Conservation (phyloP, 2,113 vertebrate species). For the Clarias batrachus region DNA sequence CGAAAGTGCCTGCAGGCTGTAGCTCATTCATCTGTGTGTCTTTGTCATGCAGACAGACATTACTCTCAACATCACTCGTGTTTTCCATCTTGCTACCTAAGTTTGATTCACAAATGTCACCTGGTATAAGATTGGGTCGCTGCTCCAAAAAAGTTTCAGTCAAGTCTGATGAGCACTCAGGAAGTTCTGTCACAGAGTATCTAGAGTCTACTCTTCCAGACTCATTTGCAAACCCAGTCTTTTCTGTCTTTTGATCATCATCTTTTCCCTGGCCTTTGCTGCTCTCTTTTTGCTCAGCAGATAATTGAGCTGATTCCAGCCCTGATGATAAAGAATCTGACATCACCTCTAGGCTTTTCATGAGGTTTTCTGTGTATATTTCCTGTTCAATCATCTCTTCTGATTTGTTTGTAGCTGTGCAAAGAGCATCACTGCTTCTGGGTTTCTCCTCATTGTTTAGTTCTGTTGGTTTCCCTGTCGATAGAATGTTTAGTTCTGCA, state of each 20-base stretch:
- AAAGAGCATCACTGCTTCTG: constrained; percentile 41
- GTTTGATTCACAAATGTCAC: constrained; percentile 49
- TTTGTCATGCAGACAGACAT: constrained; percentile 51
- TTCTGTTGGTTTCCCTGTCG: constrained; percentile 35
- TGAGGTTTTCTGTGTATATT: constrained; percentile 61
- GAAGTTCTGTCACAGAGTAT: constrained; percentile 10
- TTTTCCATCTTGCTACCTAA: constrained; percentile 52
- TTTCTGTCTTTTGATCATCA: constrained; percentile 53
- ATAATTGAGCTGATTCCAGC: constrained; percentile 45
- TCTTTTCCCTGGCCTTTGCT: constrained; percentile 51
- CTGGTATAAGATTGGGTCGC: constrained; percentile 56
- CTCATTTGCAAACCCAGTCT: constrained; percentile 51
- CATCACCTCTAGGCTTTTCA: constrained; percentile 73
- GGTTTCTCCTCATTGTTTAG: constrained; percentile 34
- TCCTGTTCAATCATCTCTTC: constrained; percentile 68
- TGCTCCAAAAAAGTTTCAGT: constrained; percentile 43
- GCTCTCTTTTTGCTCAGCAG: constrained; percentile 50
- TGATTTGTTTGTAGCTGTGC: constrained; percentile 53
- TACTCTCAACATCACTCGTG: constrained; percentile 33
- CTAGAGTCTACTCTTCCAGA: constrained; percentile 20
- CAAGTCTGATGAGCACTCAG: constrained; percentile 45
- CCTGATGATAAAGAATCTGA: constrained; percentile 67
- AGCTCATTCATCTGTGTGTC: constrained; percentile 52
- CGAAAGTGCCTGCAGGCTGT: constrained; percentile 51
- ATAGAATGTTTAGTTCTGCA: constrained; percentile 18